Conservation (phyloP, 2,888 invertebrate genomes). For the Epirrita christyi region DNA sequence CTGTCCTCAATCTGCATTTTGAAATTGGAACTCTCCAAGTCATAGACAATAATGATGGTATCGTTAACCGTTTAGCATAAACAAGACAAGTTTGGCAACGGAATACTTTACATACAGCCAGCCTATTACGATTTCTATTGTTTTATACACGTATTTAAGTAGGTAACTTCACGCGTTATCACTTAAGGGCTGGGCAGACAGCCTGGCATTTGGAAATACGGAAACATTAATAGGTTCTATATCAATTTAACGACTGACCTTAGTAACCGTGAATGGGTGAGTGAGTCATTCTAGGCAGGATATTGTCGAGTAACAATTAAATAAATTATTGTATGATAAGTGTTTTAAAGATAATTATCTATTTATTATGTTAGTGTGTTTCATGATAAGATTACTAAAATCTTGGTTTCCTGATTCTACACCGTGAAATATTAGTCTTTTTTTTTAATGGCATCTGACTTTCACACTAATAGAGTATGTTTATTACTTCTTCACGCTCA, state of each 20-base stretch:
- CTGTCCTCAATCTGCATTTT: conserved; percentile 64
- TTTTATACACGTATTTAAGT: conserved; percentile 7
- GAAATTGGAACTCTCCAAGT: conserved; percentile 73
- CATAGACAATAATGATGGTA: conserved; percentile 83
- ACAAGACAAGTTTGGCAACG: conserved; percentile 74
- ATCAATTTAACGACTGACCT: conserved; percentile 4
- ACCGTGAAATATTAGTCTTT: too few relatives aligned
- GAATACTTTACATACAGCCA: conserved; percentile 37
- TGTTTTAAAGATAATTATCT: not conserved
- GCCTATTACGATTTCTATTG: conserved; percentile 33
- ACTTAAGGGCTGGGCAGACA: conserved; percentile 16
- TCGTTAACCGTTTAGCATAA: conserved; percentile 81
- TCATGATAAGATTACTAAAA: too few relatives aligned
- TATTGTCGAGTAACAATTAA: conserved; percentile 7
- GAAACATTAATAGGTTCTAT: conserved; percentile 17
- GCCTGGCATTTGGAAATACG: conserved; percentile 22
- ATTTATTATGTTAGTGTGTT: too few relatives aligned
- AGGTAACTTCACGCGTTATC: conserved; percentile 4
- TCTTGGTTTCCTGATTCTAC: too few relatives aligned
- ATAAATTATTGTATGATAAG: conserved; percentile 3
- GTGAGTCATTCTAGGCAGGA: conserved; percentile 15
- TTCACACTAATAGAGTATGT: too few relatives aligned
- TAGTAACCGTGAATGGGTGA: not conserved
- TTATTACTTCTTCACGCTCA: too few relatives aligned
- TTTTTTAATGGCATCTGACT: too few relatives aligned